A percentile compares a stretch with the other conserved stretches of the same genome.
Conservation (phyloP, 2,797 vertebrate genomes). For the Pseudotriccus pelzelni region DNA sequence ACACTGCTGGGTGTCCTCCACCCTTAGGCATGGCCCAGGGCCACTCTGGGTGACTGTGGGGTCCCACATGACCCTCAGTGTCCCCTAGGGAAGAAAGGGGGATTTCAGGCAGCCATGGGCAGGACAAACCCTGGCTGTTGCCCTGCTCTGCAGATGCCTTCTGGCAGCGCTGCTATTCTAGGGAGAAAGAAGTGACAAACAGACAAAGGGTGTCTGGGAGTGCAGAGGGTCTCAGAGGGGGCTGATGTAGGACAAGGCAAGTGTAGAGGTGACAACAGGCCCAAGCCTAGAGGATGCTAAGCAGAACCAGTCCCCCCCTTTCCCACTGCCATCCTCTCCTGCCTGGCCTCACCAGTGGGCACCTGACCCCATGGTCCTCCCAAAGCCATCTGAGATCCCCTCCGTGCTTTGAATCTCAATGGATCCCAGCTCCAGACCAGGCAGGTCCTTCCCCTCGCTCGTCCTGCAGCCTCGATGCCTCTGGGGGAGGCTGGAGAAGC, state of each 20-base stretch:
- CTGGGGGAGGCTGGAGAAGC: background rate
- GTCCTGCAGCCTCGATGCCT: rapidly evolving
- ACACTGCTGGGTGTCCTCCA: background rate
- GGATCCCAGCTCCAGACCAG: background rate
- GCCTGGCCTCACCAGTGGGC: rapidly evolving
- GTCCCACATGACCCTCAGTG: rapidly evolving
- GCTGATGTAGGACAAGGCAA: rapidly evolving
- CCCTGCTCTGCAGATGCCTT: background rate
- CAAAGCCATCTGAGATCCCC: background rate
- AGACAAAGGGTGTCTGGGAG: background rate
- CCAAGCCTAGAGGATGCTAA: rapidly evolving
- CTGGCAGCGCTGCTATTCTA: background rate
- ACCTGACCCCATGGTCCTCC: background rate
- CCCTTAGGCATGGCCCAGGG: background rate
- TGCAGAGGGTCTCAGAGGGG: background rate
- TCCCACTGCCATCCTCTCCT: background rate
- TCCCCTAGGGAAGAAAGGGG: background rate
- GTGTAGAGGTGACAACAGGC: rapidly evolving
- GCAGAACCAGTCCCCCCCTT: background rate
- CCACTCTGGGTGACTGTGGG: background rate
- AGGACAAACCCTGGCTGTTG: background rate
- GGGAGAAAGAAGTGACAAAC: background rate
- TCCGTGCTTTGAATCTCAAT: rapidly evolving
- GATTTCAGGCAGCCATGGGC: rapidly evolving
- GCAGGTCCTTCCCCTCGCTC: background rate